Evolutionary conservation across 1,140 invertebrate species (phyloP), one percentile per base, ranked within the genome.

Genomic region (Akabosia matsudoensis): DNA sequence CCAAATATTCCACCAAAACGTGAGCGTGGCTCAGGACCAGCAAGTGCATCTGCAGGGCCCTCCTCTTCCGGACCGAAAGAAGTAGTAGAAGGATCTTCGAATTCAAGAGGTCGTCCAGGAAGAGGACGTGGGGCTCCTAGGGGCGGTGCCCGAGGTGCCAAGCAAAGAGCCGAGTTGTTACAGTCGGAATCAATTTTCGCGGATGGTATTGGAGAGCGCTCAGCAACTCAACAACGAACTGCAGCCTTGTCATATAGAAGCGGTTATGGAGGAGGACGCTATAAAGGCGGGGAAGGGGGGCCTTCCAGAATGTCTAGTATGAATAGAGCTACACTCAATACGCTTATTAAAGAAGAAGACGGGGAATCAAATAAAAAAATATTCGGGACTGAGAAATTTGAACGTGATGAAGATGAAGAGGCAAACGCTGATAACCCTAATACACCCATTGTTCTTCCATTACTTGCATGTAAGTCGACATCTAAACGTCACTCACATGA

Each of bases 1-100:
- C 75, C 75, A n/a, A 76, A 76, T 72, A 76, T 76, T 61, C 75
- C 75, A 16, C 75, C 70, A 34, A 72, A 72, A 72, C 30, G 70
- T 4, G 70, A 72, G 1, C 4, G 70, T 16, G 61, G 61, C 4
- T 3, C 18, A 2, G n/a, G 31, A 34, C 1, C 70, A n/a, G 13
- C 70, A 13, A n/a, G 10, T 28, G 70, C 30, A 34, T 16, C 70
- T 14, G 13, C 70, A 34, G 10, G 31, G n/a, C 13, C 31, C 1
- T 37, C 70, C 4, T 61, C 54, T 16, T 24, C 54, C 7, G 14
- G 3, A 10, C 24, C 54, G 2, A 67, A 67, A 4, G 28, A 67
- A n/a, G 22, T 24, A 67, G 28, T 67, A 31, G 2, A 67, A 31
- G 7, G 37, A 18, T 45, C 37, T 18, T 45, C 7, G 37, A 31